Conservation (phyloP, 2,797 vertebrate species). For the Amazona finschi region DNA sequence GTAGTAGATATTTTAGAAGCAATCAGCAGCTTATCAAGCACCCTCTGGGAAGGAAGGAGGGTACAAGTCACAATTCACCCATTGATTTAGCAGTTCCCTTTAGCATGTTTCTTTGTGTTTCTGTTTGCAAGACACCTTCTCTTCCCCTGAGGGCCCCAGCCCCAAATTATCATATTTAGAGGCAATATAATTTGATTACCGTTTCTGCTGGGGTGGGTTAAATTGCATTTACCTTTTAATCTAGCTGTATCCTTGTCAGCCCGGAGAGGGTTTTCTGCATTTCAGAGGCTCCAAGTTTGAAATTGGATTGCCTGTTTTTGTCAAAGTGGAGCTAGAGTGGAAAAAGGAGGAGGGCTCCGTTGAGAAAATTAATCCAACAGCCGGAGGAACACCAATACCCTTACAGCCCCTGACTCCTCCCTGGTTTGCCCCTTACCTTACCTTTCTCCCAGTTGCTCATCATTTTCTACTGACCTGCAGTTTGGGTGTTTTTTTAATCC, state of each 20-base stretch:
- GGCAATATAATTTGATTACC: constrained; percentile 72
- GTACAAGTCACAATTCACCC: constrained; percentile 32
- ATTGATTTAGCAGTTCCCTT: constrained; percentile 54
- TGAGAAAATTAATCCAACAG: background rate
- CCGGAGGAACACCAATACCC: background rate
- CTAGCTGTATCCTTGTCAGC: constrained; percentile 43
- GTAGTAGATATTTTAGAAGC: constrained; percentile 63
- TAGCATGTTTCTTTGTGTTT: constrained; percentile 61
- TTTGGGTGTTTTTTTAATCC: constrained; percentile 11
- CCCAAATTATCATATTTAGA: constrained; percentile 71
- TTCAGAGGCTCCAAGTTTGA: constrained; percentile 27
- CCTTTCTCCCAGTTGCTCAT: background rate
- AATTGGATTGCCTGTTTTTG: constrained; percentile 9
- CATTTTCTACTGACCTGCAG: background rate
- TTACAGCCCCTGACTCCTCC: background rate
- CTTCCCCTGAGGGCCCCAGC: constrained; percentile 26
- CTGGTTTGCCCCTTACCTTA: background rate
- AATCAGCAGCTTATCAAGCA: constrained; percentile 66
- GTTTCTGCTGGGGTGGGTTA: constrained; percentile 66
- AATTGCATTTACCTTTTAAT: constrained; percentile 77
- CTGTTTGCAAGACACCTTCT: constrained; percentile 55
- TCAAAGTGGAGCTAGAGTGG: background rate
- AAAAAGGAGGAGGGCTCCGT: background rate
- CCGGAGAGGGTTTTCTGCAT: constrained; percentile 6
- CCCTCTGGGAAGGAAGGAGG: constrained; percentile 6